Evolutionary conservation across 2,888 invertebrate species (phyloP).

Genomic region (Apotomis capreana): DNA sequence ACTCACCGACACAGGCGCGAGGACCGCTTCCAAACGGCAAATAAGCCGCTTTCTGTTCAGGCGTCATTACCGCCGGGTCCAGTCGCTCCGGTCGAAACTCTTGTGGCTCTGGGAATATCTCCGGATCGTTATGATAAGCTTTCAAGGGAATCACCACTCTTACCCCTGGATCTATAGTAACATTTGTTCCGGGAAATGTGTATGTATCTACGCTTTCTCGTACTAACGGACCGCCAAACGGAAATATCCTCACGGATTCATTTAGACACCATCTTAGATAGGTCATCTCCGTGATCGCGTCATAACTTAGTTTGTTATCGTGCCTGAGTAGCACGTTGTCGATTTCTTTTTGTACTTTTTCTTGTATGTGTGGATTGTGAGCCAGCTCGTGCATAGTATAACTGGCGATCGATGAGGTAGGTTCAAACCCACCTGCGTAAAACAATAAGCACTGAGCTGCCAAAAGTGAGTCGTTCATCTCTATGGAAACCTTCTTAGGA

Average conservation of each 20-base stretch:
- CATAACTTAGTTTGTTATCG: conserved; percentile 17
- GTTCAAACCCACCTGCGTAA: conserved; percentile 15
- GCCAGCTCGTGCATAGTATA: conserved; percentile 21
- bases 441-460: conserved; percentile 12
- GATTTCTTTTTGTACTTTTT: conserved; percentile 9
- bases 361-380: neutral
- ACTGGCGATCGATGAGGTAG: conserved; percentile 2
- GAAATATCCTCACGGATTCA: conserved; percentile 17
- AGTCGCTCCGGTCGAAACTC: conserved; percentile 16
- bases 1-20: conserved; percentile 10
- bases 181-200: conserved; percentile 10
- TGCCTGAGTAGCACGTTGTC: conserved; percentile 2
- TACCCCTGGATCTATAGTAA: conserved; percentile 15
- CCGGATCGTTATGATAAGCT: conserved; percentile 16
- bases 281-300: conserved; percentile 17
- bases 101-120: conserved; percentile 16
- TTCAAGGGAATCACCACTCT: neutral
- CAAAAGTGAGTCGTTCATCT: conserved; percentile 1
- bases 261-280: conserved; percentile 17
- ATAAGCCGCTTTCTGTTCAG: neutral
- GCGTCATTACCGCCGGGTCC: neutral
- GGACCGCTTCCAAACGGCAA: conserved; percentile 3
- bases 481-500: conserved; percentile 13
- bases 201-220: neutral
- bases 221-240: neutral